Conservation (phyloP, 2,888 invertebrate genomes). For the Diploptera punctata region DNA sequence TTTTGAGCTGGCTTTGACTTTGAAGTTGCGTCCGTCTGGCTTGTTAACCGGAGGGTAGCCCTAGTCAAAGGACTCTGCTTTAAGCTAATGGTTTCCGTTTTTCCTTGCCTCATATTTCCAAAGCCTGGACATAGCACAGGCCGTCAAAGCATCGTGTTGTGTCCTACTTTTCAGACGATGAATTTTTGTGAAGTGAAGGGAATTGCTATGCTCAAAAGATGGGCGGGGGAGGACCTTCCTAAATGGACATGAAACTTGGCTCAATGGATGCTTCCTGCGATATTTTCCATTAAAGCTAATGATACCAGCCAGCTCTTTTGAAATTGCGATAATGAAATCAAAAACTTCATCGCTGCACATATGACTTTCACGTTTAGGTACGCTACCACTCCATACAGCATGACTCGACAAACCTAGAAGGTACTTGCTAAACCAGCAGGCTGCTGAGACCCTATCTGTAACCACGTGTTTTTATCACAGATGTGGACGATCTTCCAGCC, state of each 20-base stretch:
- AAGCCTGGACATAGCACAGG: background rate
- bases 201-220: background rate
- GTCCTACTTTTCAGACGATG: background rate
- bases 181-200: background rate
- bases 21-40: background rate
- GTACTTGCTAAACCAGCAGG: too few relatives aligned
- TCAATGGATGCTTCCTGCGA: background rate
- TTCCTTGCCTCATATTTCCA: background rate
- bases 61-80: background rate
- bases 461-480: too few relatives aligned
- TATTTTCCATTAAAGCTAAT: background rate
- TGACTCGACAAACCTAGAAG: too few relatives aligned
- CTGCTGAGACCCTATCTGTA: too few relatives aligned
- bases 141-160: background rate
- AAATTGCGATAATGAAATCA: too few relatives aligned
- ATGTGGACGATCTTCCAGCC: too few relatives aligned
- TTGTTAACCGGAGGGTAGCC: background rate
- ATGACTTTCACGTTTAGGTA: too few relatives aligned
- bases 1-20: background rate
- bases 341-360: too few relatives aligned
- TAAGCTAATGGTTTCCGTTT: slow-evolving; percentile 5
- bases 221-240: background rate
- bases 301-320: too few relatives aligned
- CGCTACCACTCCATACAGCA: too few relatives aligned
- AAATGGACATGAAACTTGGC: background rate